These are phyloP conservation scores for Tenthredo distinguenda DNA, from an alignment of 2,888 invertebrate species.

Conservation along the genomic window DNA sequence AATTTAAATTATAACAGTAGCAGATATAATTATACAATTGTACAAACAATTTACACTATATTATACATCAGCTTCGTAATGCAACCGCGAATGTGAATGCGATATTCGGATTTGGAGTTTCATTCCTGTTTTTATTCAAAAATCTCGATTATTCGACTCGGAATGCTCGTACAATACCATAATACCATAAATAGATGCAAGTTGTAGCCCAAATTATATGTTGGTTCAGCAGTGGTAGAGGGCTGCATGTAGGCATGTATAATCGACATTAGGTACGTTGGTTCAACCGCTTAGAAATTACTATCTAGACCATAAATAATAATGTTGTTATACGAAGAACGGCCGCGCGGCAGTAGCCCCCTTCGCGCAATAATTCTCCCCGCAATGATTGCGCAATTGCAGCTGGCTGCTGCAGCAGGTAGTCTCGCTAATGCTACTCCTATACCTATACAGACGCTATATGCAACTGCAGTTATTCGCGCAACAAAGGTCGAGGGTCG, in stretches of 20 bases:
- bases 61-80: not conserved
- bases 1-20: slow-evolving; percentile 20
- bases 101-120: too few species aligned
- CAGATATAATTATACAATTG: slow-evolving; percentile 12
- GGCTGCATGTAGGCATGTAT: not conserved
- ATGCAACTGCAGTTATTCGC: not conserved
- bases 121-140: too few species aligned
- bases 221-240: too few species aligned
- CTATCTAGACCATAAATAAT: not conserved
- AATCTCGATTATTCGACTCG: too few species aligned
- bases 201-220: too few species aligned
- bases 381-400: slow-evolving; percentile 15
- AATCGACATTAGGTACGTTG: not conserved
- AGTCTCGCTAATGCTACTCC: not conserved
- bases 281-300: not conserved
- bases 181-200: not conserved
- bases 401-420: not conserved
- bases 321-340: slow-evolving; percentile 1
- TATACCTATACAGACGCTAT: not conserved
- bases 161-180: too few species aligned
- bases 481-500: slow-evolving; percentile 15
- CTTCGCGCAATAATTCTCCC: slow-evolving; percentile 9
- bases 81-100: not conserved
- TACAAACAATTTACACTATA: slow-evolving; percentile 3
- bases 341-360: not conserved